Evolutionary conservation across 2,888 invertebrate genomes (phyloP).

Genomic region (Drosophila quasianomalipes): DNA sequence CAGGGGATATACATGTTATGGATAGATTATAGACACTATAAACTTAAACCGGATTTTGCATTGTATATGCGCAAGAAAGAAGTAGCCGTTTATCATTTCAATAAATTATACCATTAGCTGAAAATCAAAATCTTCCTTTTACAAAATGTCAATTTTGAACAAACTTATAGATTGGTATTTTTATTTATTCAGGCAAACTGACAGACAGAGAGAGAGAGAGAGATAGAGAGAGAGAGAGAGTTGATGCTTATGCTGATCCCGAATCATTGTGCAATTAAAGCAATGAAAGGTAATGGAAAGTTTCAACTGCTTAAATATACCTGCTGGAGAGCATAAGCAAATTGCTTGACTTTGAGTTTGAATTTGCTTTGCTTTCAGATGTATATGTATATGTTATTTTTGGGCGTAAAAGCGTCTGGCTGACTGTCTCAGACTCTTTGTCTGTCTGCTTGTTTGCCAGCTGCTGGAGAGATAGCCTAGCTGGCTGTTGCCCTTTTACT

Average conservation of each 20-base stretch:
- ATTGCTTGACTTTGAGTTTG: background rate
- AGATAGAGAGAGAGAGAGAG: background rate
- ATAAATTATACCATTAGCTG: background rate
- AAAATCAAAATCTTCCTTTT: background rate
- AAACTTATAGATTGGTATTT: background rate
- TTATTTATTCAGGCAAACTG: background rate
- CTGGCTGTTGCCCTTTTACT: conserved; percentile 18
- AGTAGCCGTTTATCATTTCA: background rate
- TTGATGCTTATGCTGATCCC: background rate
- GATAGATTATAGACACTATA: background rate
- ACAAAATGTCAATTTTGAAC: background rate
- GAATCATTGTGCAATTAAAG: background rate
- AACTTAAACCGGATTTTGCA: background rate
- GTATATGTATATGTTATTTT: background rate
- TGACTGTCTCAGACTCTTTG: background rate
- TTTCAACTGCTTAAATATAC: background rate
- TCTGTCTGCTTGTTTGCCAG: background rate
- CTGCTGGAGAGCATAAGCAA: background rate
- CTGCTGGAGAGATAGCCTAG: conserved; percentile 26
- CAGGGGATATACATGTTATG: background rate
- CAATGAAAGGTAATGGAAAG: background rate
- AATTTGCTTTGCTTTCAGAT: background rate
- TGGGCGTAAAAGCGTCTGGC: conserved; percentile 1
- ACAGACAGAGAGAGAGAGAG: background rate
- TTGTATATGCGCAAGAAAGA: background rate